phyloP scores from a whole-genome alignment of 1,140 invertebrate genomes.

The Tenebrio molitor region DNA sequence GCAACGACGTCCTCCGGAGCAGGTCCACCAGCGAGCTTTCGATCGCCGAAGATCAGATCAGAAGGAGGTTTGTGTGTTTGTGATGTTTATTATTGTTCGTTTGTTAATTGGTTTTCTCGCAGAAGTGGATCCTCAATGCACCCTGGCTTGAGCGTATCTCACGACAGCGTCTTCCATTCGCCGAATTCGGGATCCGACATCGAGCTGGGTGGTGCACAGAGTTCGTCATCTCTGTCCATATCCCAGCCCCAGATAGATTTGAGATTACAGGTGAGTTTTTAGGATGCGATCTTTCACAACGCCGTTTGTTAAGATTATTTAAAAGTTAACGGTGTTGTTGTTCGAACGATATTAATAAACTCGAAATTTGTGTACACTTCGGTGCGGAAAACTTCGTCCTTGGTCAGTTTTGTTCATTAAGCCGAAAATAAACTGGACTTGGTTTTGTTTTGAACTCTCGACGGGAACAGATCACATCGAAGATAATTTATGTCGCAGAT shows the following conservation, averaged over 20 bases:
- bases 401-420: background rate
- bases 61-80: conserved; percentile 66
- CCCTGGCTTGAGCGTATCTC: conserved; percentile 78
- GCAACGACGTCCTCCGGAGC: conserved; percentile 71
- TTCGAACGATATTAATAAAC: too few relatives aligned
- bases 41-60: conserved; percentile 68
- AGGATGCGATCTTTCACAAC: too few relatives aligned
- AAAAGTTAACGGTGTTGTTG: too few relatives aligned
- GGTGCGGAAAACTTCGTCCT: conserved; percentile 3
- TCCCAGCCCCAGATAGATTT: conserved; percentile 62
- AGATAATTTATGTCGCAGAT: background rate
- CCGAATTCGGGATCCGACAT: conserved; percentile 66
- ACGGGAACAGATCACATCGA: background rate
- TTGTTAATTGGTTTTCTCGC: too few relatives aligned
- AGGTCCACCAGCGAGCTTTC: conserved; percentile 79
- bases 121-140: conserved; percentile 64
- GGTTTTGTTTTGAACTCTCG: background rate
- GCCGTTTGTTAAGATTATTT: background rate
- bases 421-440: conserved; percentile 7
- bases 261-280: conserved; percentile 61
- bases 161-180: conserved; percentile 81
- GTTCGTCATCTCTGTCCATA: conserved; percentile 65
- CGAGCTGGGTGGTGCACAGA: conserved; percentile 64
- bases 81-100: too few relatives aligned
- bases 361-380: background rate